Evolutionary conservation across 2,888 invertebrate species (phyloP), one percentile per base, ranked within the genome.

Genomic region (Amphipyra tragopoginis): DNA sequence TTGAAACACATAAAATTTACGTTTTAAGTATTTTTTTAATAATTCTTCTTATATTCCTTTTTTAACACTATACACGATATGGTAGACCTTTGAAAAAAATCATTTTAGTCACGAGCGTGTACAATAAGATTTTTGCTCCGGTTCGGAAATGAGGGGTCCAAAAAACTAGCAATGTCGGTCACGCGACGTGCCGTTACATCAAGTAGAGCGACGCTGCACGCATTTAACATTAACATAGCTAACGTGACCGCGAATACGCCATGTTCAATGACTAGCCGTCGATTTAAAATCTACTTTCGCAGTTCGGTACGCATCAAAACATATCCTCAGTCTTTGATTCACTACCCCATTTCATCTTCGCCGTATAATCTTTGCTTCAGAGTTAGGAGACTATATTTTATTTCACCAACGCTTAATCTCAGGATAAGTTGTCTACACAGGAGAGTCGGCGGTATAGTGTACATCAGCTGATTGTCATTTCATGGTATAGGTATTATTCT

Each of bases 131-230:
- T 69, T 71, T 47, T 44, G 57, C 61, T 65, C 29, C 49, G 43
- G 40, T 58, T 45, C 43, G 43, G 52, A 64, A 79, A 74, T 81
- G 77, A 67, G 69, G 73, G 76, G 71, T 82, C 63, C 75, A 81
- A 85, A 85, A 86, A 88, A 86, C 80, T 57, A 67, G 72, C 68
- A 58, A 64, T 54, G 63, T 71, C 61, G 73, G 68, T 80, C 84
- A 88, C 85, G 86, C 89, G 74, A 85, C 79, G 81, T 86, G 83
- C 88, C 87, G 89, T 86, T 89, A 86, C 78, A 81, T 77, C 75
- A 89, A 92, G 82, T 91, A 88, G 91, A 91, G 90, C 92, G 86
- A 75, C 82, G 83, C 89, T 65, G 81, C 90, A 90, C 88, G 91
- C 90, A 82, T 87, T 84, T 74, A 77, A 75, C 79, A 86, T 87